These are phyloP conservation scores for Nettapus auritus DNA, from an alignment of 2,113 vertebrate species.

Conservation along the genomic window DNA sequence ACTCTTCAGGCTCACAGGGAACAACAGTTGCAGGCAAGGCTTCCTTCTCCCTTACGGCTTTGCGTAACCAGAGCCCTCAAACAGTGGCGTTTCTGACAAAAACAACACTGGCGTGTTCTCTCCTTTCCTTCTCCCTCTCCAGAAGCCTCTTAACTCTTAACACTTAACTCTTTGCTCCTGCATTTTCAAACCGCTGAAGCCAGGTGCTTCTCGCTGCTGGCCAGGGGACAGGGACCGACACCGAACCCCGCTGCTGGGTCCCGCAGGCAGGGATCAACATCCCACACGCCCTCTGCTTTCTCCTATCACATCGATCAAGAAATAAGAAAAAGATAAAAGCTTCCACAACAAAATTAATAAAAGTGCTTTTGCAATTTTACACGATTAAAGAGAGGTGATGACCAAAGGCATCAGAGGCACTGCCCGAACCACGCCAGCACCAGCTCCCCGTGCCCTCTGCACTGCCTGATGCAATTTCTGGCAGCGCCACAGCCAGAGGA, in stretches of 20 bases:
- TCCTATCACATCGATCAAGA: not conserved
- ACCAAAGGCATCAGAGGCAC: not conserved
- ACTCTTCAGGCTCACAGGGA: not conserved
- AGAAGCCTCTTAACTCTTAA: not conserved
- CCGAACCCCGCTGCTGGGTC: not conserved
- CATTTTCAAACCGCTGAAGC: not conserved
- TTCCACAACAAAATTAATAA: not conserved
- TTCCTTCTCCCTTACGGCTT: not conserved
- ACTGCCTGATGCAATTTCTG: not conserved
- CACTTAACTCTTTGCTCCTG: not conserved
- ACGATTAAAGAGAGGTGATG: not conserved
- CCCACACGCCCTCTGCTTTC: accelerated
- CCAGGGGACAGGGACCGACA: not conserved
- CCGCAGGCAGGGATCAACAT: not conserved
- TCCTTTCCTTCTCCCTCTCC: not conserved
- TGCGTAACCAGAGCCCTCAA: not conserved
- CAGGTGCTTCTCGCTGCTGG: accelerated
- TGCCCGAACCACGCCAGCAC: not conserved
- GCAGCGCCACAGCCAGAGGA: not conserved
- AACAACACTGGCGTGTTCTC: not conserved
- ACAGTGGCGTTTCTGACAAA: not conserved
- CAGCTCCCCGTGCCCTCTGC: not conserved
- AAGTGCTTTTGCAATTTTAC: not conserved
- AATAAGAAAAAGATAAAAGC: too few species aligned
- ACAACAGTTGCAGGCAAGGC: not conserved